Evolutionary conservation across 2,113 vertebrate genomes (phyloP).

Genomic region (Engystomops pustulosus): DNA sequence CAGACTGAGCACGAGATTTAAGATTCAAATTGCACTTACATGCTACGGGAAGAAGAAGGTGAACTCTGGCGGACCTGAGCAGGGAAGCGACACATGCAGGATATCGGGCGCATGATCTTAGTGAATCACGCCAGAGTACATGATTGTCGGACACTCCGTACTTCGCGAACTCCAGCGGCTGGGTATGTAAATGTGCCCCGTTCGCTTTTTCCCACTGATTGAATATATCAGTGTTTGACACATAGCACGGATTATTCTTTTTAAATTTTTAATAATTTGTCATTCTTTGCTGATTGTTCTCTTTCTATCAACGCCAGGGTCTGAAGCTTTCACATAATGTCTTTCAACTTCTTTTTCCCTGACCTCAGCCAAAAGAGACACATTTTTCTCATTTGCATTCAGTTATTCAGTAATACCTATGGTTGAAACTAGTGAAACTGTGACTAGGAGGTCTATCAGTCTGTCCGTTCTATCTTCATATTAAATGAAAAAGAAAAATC

Average conservation of each 20-base stretch:
- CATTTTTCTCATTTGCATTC: constrained; percentile 56
- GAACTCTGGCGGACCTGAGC: no score
- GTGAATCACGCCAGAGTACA: no score
- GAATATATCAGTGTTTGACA: constrained; percentile 35
- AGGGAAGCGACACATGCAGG: no score
- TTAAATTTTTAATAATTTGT: constrained; percentile 55
- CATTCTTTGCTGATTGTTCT: constrained; percentile 57
- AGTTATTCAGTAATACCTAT: constrained; percentile 49
- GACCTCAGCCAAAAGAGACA: constrained; percentile 54
- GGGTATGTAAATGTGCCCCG: no score
- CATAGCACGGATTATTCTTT: constrained; percentile 14
- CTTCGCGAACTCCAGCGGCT: no score
- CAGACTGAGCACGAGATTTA: no score
- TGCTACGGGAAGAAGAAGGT: no score
- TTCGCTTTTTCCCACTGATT: constrained; percentile 29
- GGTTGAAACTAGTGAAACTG: constrained; percentile 57
- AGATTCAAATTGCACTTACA: no score
- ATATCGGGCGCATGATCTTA: no score
- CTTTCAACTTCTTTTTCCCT: constrained; percentile 56
- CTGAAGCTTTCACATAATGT: constrained; percentile 52
- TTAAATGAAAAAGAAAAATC: constrained; percentile 72
- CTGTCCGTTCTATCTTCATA: constrained; percentile 61
- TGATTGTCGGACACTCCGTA: no score
- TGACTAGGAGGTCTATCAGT: constrained; percentile 58
- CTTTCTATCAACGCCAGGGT: constrained; percentile 48